These are phyloP conservation scores for Laspeyria flexula DNA, from an alignment of 2,888 invertebrate species.

Conservation along the genomic window DNA sequence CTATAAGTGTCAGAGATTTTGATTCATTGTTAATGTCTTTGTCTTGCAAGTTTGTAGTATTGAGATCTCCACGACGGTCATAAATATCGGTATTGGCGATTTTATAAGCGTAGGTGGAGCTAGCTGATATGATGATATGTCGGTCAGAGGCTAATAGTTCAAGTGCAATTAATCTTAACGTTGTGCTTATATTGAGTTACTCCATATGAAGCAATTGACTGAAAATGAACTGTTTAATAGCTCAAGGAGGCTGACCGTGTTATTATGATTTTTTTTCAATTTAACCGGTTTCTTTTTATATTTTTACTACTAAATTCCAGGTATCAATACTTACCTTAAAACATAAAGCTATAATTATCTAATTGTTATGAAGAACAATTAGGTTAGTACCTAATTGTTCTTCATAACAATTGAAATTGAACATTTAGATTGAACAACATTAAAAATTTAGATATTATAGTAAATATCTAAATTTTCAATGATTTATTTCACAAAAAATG, in stretches of 20 bases:
- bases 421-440: too few relatives aligned
- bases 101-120: conserved; percentile 20
- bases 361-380: too few relatives aligned
- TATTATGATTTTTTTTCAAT: neutral
- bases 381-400: too few relatives aligned
- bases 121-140: conserved; percentile 25
- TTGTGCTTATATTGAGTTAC: conserved; percentile 13
- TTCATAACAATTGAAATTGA: too few relatives aligned
- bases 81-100: conserved; percentile 19
- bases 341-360: too few relatives aligned
- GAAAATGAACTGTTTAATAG: neutral
- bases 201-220: conserved; percentile 1
- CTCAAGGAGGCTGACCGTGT: neutral
- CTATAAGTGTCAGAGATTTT: neutral
- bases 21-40: neutral
- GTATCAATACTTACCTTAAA: too few relatives aligned
- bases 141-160: conserved; percentile 40
- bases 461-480: too few relatives aligned
- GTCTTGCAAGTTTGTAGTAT: neutral
- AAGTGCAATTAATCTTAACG: conserved; percentile 39
- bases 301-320: too few relatives aligned
- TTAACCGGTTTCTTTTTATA: neutral
- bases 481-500: too few relatives aligned
- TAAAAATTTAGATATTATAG: too few relatives aligned
- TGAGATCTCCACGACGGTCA: conserved; percentile 1